These are phyloP conservation scores for Heteromormyrus szaboi DNA, from an alignment of 2,797 vertebrate species.

Conservation along the genomic window DNA sequence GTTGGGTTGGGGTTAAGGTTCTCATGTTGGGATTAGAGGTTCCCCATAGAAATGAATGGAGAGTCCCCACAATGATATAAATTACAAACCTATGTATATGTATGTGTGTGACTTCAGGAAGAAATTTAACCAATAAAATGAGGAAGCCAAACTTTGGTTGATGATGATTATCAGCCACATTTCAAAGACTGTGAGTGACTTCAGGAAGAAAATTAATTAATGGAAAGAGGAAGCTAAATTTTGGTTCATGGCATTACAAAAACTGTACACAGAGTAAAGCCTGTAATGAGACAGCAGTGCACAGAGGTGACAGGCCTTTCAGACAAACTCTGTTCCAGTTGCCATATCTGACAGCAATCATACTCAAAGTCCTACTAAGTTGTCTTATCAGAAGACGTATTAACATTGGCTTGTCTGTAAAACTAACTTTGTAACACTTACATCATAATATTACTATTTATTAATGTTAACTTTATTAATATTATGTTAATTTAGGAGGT, in stretches of 20 bases:
- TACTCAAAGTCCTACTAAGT: neutral
- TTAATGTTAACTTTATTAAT: neutral
- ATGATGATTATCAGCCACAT: neutral
- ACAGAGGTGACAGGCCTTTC: neutral
- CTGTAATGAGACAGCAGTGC: neutral
- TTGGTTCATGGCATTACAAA: neutral
- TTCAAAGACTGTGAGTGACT: neutral
- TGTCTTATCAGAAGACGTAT: neutral
- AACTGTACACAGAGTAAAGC: neutral
- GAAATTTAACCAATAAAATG: neutral
- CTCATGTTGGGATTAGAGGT: neutral
- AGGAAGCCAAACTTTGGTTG: neutral
- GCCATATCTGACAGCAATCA: neutral
- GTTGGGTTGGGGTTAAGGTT: neutral
- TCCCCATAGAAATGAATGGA: neutral
- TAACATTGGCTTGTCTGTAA: neutral
- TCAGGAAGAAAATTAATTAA: neutral
- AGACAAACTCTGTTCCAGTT: neutral
- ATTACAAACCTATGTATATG: too few species aligned
- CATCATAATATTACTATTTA: neutral
- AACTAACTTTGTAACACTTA: neutral
- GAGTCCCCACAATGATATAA: too few species aligned
- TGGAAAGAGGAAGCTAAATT: neutral
- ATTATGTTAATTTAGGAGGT: neutral
- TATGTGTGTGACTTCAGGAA: too few species aligned